These are phyloP conservation scores for Apolygus lucorum DNA, from an alignment of 1,140 invertebrate genomes.

Conservation along the genomic window DNA sequence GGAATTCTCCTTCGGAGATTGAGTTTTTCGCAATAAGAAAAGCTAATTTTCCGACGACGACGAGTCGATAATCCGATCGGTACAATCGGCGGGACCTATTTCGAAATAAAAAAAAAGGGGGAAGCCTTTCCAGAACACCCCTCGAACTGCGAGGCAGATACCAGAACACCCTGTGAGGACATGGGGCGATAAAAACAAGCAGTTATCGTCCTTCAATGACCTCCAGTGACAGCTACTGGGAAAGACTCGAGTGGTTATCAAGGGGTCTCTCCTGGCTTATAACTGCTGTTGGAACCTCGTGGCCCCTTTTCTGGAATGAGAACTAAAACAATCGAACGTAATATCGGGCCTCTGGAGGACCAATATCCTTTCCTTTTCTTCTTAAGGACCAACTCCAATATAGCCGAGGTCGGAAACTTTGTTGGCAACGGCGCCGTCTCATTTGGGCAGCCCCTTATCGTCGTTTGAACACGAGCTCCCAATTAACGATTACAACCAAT, in stretches of 20 bases:
- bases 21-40: no score
- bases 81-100: no score
- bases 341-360: background rate
- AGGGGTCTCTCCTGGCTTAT: background rate
- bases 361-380: background rate
- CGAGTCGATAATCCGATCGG: no score
- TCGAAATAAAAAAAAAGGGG: no score
- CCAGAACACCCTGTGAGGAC: no score
- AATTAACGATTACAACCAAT: slow-evolving; percentile 14
- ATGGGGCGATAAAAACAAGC: background rate
- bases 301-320: no score
- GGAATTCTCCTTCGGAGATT: no score
- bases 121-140: no score
- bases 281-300: background rate
- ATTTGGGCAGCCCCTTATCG: slow-evolving; percentile 9
- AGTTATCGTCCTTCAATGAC: background rate
- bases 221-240: background rate
- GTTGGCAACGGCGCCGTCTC: slow-evolving; percentile 1
- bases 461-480: slow-evolving; percentile 8
- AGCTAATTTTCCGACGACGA: no score
- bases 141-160: no score
- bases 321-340: background rate
- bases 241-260: background rate
- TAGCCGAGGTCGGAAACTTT: background rate
- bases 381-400: background rate